These are phyloP conservation scores for Rhinoderma darwinii DNA, from an alignment of 2,113 vertebrate genomes.

Conservation along the genomic window DNA sequence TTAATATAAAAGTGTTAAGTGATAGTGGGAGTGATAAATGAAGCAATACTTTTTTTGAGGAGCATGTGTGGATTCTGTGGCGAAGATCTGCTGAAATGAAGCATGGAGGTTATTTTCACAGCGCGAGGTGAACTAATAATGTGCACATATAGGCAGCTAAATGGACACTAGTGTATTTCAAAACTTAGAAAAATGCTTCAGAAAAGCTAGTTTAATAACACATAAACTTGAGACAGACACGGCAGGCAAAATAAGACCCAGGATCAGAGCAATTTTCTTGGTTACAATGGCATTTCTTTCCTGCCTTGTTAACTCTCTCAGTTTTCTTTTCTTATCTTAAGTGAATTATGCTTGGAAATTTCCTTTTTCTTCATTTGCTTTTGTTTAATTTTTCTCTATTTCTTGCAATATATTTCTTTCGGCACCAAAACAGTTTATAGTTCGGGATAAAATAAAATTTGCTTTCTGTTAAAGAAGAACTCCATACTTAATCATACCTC, in stretches of 20 bases:
- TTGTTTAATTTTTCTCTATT: neutral
- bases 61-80: conserved; percentile 35
- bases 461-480: neutral
- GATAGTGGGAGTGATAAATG: conserved; percentile 36
- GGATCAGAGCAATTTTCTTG: conserved; percentile 35
- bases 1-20: conserved; percentile 11
- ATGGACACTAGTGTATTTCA: conserved; percentile 60
- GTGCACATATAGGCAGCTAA: conserved; percentile 45
- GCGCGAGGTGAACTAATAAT: conserved; percentile 63
- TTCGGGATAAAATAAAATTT: neutral
- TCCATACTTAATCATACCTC: too few species aligned
- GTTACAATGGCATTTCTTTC: conserved; percentile 29
- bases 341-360: conserved; percentile 13
- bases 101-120: conserved; percentile 63
- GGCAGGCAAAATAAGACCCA: conserved; percentile 25
- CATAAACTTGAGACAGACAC: conserved; percentile 40
- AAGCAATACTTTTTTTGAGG: conserved; percentile 45
- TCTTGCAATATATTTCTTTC: neutral
- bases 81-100: conserved; percentile 55
- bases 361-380: conserved; percentile 12
- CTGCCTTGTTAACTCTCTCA: conserved; percentile 26
- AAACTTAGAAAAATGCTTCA: conserved; percentile 51
- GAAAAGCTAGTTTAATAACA: conserved; percentile 16
- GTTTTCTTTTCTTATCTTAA: conserved; percentile 3
- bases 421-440: neutral